These are phyloP conservation scores for Anthophora plumipes DNA, from an alignment of 2,888 invertebrate genomes.

Conservation along the genomic window DNA sequence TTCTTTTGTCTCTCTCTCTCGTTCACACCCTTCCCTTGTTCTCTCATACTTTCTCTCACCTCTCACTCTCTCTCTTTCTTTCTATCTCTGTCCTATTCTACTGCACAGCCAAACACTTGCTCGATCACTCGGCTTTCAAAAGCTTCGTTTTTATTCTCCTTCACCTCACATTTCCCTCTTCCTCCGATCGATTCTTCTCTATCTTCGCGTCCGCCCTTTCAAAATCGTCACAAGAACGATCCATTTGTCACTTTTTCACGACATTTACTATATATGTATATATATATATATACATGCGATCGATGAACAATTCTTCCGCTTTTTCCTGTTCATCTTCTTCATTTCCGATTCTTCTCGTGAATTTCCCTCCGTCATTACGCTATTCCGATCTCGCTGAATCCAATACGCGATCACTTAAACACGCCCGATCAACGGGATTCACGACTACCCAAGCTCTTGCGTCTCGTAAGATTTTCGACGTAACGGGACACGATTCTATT, in stretches of 20 bases:
- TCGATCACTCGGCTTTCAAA: constrained; percentile 79
- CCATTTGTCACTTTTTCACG: constrained; percentile 23
- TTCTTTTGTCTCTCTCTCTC: constrained; percentile 61
- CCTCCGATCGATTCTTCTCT: not conserved
- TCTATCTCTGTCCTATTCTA: constrained; percentile 78
- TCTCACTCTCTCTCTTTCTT: constrained; percentile 40
- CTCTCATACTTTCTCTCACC: constrained; percentile 34
- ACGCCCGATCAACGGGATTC: constrained; percentile 39
- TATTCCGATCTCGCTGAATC: too few relatives aligned
- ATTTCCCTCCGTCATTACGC: not conserved
- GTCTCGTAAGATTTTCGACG: constrained; percentile 22
- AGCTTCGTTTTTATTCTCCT: constrained; percentile 38
- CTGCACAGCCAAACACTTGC: constrained; percentile 84
- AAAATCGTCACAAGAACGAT: constrained; percentile 50
- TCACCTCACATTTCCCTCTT: not conserved
- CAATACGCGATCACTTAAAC: constrained; percentile 33
- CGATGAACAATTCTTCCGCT: constrained; percentile 58
- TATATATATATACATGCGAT: constrained; percentile 33
- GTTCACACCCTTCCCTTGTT: constrained; percentile 35
- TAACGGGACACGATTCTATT: constrained; percentile 36
- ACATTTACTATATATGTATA: constrained; percentile 10
- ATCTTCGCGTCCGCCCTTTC: not conserved
- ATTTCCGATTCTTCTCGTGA: not conserved
- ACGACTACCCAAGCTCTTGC: constrained; percentile 37
- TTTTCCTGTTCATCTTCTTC: not conserved